phyloP scores from a whole-genome alignment of 2,888 invertebrate species.

The Dryobota labecula region DNA sequence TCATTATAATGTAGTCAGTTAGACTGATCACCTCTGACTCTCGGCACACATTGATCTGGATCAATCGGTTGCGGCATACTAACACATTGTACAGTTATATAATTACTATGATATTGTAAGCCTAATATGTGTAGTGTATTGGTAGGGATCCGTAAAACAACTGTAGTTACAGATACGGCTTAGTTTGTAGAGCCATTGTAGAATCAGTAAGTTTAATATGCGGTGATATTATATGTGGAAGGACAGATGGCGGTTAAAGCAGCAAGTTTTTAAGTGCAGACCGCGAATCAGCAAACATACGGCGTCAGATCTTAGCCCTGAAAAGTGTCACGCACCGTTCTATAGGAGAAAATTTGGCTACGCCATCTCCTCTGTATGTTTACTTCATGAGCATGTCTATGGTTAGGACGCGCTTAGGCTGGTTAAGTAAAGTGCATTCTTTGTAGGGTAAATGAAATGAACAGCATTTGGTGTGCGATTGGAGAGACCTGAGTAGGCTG shows the following conservation, averaged over 20 bases:
- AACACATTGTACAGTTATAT: slow-evolving; percentile 22
- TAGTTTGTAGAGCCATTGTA: too few relatives aligned
- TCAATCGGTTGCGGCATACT: slow-evolving; percentile 37
- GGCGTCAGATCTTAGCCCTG: too few relatives aligned
- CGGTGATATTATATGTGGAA: not conserved
- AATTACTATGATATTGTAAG: slow-evolving; percentile 22
- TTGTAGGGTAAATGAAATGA: too few relatives aligned
- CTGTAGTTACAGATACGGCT: not conserved
- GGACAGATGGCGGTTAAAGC: not conserved
- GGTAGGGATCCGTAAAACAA: not conserved
- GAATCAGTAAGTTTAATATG: not conserved
- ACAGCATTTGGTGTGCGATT: not conserved
- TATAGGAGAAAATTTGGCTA: too few relatives aligned
- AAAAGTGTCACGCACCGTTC: too few relatives aligned
- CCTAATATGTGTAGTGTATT: not conserved
- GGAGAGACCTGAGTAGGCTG: too few relatives aligned
- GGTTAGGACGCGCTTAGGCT: not conserved
- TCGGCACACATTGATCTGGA: slow-evolving; percentile 48
- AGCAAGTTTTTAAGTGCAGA: not conserved
- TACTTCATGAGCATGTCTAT: not conserved
- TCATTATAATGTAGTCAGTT: slow-evolving; percentile 33
- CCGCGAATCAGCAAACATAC: not conserved
- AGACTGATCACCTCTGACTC: slow-evolving; percentile 35
- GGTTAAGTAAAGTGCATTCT: not conserved
- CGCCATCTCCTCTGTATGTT: too few relatives aligned